Evolutionary conservation across 2,113 vertebrate species (phyloP).

Genomic region (Piprites chloris): DNA sequence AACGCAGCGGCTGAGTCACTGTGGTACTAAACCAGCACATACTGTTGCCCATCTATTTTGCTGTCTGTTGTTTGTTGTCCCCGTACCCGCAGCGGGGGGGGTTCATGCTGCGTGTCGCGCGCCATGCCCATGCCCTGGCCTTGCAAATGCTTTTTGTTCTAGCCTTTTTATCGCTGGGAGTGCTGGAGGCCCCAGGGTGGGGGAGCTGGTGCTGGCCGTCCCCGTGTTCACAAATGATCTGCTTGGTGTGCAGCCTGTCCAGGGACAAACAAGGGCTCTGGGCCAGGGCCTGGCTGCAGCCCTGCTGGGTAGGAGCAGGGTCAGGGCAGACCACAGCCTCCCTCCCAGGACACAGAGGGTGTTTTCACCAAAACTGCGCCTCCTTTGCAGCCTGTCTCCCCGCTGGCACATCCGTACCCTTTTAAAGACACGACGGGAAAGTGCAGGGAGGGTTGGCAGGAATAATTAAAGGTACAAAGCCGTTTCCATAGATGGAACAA

Average conservation of each 20-base stretch:
- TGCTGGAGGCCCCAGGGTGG: not conserved
- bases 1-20: not conserved
- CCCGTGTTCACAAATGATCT: not conserved
- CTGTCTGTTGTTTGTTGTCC: not conserved
- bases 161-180: not conserved
- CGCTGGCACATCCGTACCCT: slow-evolving; percentile 27
- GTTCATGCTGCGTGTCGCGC: not conserved
- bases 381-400: not conserved
- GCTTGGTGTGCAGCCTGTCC: slow-evolving; percentile 1
- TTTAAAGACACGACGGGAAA: slow-evolving; percentile 46
- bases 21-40: not conserved
- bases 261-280: not conserved
- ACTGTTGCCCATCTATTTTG: not conserved
- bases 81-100: not conserved
- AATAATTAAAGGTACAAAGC: slow-evolving; percentile 60
- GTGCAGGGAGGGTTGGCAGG: slow-evolving; percentile 42
- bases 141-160: not conserved
- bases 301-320: not conserved
- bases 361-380: not conserved
- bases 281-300: not conserved
- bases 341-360: not conserved
- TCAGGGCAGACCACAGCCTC: not conserved
- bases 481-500: slow-evolving; percentile 65
- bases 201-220: not conserved
- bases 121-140: not conserved